These are phyloP conservation scores for Tachyglossus aculeatus DNA, from an alignment of 2,797 vertebrate genomes.

Conservation along the genomic window DNA sequence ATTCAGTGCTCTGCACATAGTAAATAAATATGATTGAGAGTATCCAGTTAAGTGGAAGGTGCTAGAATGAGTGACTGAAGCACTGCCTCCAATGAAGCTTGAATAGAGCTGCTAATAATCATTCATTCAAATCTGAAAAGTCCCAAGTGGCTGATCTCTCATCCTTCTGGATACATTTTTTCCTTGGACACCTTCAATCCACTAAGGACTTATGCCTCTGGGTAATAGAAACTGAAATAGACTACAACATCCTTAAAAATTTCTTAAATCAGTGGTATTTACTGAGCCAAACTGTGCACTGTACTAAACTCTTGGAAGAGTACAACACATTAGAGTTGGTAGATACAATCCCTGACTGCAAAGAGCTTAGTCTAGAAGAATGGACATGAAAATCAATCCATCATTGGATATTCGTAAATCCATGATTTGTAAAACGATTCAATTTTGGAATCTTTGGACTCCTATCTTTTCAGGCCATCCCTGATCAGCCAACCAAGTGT, in stretches of 20 bases:
- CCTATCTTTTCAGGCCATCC: not conserved
- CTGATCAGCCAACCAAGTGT: not conserved
- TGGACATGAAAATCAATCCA: no score
- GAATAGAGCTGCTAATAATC: not conserved
- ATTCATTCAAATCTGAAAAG: not conserved
- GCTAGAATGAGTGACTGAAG: no score
- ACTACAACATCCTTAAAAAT: not conserved
- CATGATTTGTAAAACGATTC: conserved; percentile 1
- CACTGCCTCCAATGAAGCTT: not conserved
- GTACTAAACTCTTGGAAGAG: no score
- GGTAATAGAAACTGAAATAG: not conserved
- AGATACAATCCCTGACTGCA: no score
- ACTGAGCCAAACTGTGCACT: no score
- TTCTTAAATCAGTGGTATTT: no score
- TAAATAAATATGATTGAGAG: no score
- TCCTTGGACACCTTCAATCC: conserved; percentile 3
- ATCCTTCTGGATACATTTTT: conserved; percentile 15
- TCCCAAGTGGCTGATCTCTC: not conserved
- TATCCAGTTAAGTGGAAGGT: no score
- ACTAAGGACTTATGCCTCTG: not conserved
- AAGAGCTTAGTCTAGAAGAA: no score
- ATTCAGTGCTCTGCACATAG: no score
- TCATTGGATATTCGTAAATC: no score
- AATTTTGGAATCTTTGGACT: not conserved
- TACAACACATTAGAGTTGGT: no score